Evolutionary conservation across 2,113 vertebrate genomes (phyloP), one percentile per base, ranked within the genome.

Genomic region (Egretta garzetta): DNA sequence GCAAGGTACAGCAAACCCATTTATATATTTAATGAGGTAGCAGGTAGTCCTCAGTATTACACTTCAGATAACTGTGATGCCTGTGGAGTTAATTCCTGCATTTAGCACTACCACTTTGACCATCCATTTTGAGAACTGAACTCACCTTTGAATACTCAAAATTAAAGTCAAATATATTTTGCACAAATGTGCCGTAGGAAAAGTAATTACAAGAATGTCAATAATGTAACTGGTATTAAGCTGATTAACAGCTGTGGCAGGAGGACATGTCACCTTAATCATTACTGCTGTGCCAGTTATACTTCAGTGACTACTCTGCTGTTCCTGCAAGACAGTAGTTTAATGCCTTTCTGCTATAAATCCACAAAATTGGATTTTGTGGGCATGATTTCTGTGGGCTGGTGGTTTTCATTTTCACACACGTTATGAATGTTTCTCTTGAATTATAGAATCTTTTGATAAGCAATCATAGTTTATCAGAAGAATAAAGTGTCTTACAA

Each of bases 381-480:
- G 98, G 97, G 97, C 97, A 97, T 97, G 98, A 98, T 98, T 98
- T 98, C 98, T 98, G 96, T 98, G 97, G 97, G 98, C 96, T 81
- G 76, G 95, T 98, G 96, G 97, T 98, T 98, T 98, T 98, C 98
- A 97, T 98, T 98, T 98, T 97, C 96, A 97, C 97, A 97, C 94
- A 96, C 77, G 94, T 98, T 98, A 98, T 98, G 98, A 98, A 98
- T 98, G 98, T 98, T 98, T 98, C 97, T 97, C 90, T 97, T 98
- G 98, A 98, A 98, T 98, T 98, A 97, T 97, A 98, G 97, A 98
- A 98, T 98, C 98, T 98, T 98, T 98, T 98, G 98, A 98, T 98
- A 98, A 98, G 97, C 98, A 98, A 91, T 98, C 98, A 98, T 97
- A 98, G 98, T 98, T 98, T 98, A 98, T 98, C 98, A 98, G 98